Conservation (phyloP, 2,113 vertebrate species). For the Stigmatopora argus region DNA sequence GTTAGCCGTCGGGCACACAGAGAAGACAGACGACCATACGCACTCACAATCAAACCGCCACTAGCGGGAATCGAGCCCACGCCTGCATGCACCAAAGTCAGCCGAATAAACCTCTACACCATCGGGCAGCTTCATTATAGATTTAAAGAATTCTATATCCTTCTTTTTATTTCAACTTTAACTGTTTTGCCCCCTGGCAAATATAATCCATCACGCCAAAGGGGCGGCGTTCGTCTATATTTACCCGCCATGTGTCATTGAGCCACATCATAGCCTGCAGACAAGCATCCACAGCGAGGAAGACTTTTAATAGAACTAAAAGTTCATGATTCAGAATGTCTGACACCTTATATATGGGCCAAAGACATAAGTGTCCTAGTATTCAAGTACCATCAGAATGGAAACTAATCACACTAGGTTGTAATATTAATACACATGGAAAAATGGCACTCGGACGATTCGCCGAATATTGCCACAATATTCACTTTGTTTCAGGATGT, state of each 20-base stretch:
- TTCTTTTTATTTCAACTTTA: neutral
- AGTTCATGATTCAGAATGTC: constrained; percentile 42
- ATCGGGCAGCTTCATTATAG: too few relatives aligned
- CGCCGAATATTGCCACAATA: neutral
- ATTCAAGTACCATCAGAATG: neutral
- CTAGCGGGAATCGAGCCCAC: too few relatives aligned
- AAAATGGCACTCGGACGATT: too few relatives aligned
- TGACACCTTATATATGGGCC: constrained; percentile 30
- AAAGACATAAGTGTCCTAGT: neutral
- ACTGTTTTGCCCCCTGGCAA: neutral
- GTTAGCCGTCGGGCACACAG: too few relatives aligned
- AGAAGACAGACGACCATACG: too few relatives aligned
- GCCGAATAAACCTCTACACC: too few relatives aligned
- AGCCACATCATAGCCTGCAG: constrained; percentile 2
- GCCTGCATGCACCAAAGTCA: too few relatives aligned
- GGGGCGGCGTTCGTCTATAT: constrained; percentile 15
- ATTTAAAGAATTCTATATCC: too few relatives aligned
- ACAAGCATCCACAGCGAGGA: constrained; percentile 22
- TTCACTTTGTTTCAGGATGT: neutral
- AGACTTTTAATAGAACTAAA: constrained; percentile 44
- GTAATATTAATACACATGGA: neutral
- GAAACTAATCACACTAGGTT: neutral
- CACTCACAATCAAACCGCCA: too few relatives aligned
- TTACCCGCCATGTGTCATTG: constrained; percentile 16
- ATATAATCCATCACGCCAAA: neutral